Evolutionary conservation across 2,113 vertebrate genomes (phyloP).

Genomic region (Charina bottae): DNA sequence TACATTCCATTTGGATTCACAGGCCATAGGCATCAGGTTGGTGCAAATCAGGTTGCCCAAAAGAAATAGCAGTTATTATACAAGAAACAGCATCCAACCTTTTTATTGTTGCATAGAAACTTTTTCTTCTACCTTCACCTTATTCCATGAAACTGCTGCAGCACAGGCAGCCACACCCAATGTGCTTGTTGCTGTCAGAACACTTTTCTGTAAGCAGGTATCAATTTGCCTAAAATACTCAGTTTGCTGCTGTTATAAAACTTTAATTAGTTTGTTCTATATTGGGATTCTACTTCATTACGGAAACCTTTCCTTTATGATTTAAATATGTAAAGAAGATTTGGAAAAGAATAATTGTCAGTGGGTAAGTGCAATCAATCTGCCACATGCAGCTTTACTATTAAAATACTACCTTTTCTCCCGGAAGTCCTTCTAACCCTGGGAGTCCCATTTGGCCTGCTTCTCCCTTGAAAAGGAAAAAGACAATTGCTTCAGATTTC

Average conservation of each 20-base stretch:
- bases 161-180: not conserved
- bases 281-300: not conserved
- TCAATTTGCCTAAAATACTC: not conserved
- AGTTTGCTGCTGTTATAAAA: not conserved
- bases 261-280: not conserved
- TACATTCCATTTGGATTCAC: not conserved
- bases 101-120: not conserved
- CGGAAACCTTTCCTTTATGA: not conserved
- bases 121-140: not conserved
- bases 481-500: conserved; percentile 43
- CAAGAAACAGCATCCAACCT: not conserved
- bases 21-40: not conserved
- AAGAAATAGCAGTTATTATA: not conserved
- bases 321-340: not conserved
- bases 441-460: conserved; percentile 93
- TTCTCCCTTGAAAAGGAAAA: conserved; percentile 83
- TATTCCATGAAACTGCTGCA: not conserved
- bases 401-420: conserved; percentile 85
- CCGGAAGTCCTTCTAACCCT: conserved; percentile 92
- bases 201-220: not conserved
- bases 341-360: not conserved
- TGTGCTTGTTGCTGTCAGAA: not conserved
- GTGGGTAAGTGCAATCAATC: not conserved
- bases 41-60: not conserved
- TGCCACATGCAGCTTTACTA: not conserved